Conservation (phyloP, 1,140 invertebrate species). For the Coelopa frigida region DNA sequence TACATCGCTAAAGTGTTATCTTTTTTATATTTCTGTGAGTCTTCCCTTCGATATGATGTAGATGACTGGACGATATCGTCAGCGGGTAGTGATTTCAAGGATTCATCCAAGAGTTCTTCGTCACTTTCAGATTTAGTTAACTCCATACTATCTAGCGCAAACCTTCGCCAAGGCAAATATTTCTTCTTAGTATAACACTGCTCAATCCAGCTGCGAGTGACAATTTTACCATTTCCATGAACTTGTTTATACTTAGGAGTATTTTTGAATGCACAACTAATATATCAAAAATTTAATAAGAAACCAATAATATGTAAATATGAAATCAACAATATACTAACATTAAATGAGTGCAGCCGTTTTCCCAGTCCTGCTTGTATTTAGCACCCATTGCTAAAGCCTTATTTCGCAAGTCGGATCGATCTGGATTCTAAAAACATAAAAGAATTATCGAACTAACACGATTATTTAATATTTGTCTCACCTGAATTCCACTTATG, state of each 20-base stretch:
- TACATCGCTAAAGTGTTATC: constrained; percentile 6
- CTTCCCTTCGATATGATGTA: background rate
- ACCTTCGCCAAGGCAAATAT: constrained; percentile 66
- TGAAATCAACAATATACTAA: constrained; percentile 40
- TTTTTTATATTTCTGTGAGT: background rate
- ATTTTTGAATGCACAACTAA: constrained; percentile 78
- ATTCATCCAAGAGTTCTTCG: constrained; percentile 47
- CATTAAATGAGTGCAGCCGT: constrained; percentile 74
- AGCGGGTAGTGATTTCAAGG: constrained; percentile 17
- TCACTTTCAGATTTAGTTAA: constrained; percentile 46
- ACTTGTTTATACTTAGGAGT: constrained; percentile 81
- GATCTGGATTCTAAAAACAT: constrained; percentile 69
- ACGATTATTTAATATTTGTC: background rate
- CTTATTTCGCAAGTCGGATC: constrained; percentile 58
- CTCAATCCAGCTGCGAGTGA: constrained; percentile 69
- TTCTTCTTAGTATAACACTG: constrained; percentile 58
- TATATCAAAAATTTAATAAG: constrained; percentile 20
- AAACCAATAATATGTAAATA: background rate
- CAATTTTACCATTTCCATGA: constrained; percentile 60
- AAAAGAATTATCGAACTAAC: background rate
- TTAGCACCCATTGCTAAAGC: constrained; percentile 72
- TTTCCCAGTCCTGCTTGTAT: constrained; percentile 69
- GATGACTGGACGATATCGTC: background rate
- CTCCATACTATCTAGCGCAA: constrained; percentile 49
- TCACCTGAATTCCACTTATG: constrained; percentile 67